A percentile compares a stretch with the other conserved stretches of the same genome.
Conservation (phyloP, 2,797 vertebrate genomes). For the Nannoperca obscura region DNA sequence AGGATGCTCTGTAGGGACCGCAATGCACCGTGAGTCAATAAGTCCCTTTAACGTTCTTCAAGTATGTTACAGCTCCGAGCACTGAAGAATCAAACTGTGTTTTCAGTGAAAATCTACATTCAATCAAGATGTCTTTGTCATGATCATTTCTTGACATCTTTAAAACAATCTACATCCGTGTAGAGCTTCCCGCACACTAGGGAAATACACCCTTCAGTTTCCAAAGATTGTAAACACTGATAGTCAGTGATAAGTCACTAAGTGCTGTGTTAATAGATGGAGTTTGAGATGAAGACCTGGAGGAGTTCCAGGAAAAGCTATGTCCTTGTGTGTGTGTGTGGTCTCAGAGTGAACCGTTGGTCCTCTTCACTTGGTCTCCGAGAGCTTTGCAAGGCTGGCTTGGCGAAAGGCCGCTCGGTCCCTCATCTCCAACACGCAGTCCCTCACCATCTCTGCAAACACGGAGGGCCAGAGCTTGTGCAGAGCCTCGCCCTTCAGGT, state of each 20-base stretch:
- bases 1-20: conserved; percentile 51
- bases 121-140: conserved; percentile 56
- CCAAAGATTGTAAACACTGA: conserved; percentile 38
- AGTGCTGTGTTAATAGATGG: conserved; percentile 48
- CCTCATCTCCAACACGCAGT: conserved; percentile 93
- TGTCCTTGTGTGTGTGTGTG: conserved; percentile 50
- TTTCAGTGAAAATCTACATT: conserved; percentile 77
- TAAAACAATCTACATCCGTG: conserved; percentile 47
- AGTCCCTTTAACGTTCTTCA: conserved; percentile 60
- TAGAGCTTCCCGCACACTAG: conserved; percentile 31
- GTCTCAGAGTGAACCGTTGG: conserved; percentile 53
- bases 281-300: conserved; percentile 31
- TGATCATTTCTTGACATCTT: conserved; percentile 47
- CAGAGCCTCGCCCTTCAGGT: conserved; percentile 91
- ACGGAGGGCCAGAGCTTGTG: conserved; percentile 97
- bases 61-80: conserved; percentile 50
- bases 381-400: conserved; percentile 87
- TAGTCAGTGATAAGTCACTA: conserved; percentile 36
- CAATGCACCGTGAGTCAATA: conserved; percentile 49
- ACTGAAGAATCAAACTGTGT: conserved; percentile 49
- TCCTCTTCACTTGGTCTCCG: conserved; percentile 77
- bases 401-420: conserved; percentile 90
- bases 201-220: conserved; percentile 40
- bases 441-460: conserved; percentile 96
- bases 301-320: conserved; percentile 16